Evolutionary conservation across 2,888 invertebrate species (phyloP), one percentile per base, ranked within the genome.

Genomic region (Lottia gigantea): DNA sequence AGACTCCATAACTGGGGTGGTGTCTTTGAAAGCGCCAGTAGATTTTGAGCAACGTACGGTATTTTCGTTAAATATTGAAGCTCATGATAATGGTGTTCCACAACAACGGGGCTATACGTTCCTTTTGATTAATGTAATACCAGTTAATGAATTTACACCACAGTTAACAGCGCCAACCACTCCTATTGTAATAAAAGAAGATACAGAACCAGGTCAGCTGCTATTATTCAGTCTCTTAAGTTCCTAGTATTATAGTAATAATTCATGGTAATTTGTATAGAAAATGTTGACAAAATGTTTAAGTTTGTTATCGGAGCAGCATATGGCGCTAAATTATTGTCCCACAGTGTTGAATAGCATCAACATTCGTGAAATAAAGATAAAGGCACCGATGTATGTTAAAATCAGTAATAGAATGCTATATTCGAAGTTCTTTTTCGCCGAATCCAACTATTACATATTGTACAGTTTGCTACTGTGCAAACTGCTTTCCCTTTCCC

Each of bases 141-240:
- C 76, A 2, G 76, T 74, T 1, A 82, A 82, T 71, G 81, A 81
- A 31, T 67, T 71, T 62, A 68, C 77, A 6, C 82, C 82, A 23
- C 55, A 66, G 11, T 79, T 82, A 67, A 8, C 67, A 11, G 71
- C 15, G 1, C 19, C 68, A 1, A 63, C 68, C 23, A 66, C 70
- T 25, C 63, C 73, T 1, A 65, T 74, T 2, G 64, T 40, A 7
- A 72, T 80, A 45, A 66, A 72, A 6, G 80, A 80, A 70, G 71
- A 76, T 62, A 68, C 70, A 0, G 19, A 25, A 15, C 66, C 75
- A 69, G 80, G 80, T 78, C 72, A 26, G 65, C 6, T 66, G 25
- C 0, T 3, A 64, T n/a, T 26, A 23, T 19, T 40, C 46, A n/a
- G 3, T 19, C 6, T 8, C 26, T 45, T 19, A 45, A 19, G 6